Evolutionary conservation across 2,113 vertebrate species (phyloP).

Genomic region (Nansenia antarctica): DNA sequence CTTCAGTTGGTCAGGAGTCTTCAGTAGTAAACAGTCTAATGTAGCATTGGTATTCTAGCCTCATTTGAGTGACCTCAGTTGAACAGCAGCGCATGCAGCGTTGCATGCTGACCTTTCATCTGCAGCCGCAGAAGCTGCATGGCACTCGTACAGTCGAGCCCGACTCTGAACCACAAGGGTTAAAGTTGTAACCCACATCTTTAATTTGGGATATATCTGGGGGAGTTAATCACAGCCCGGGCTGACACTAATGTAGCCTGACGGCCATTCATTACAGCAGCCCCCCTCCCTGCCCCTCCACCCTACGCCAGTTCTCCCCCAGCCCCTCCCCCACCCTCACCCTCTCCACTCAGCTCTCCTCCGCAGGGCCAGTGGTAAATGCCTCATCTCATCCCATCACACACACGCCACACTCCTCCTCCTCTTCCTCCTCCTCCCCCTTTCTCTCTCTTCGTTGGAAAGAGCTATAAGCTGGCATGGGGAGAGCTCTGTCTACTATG

Average conservation of each 20-base stretch:
- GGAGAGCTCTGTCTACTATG: neutral
- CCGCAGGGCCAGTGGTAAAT: slow-evolving; percentile 39
- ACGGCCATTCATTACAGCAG: slow-evolving; percentile 48
- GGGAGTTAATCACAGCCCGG: slow-evolving; percentile 54
- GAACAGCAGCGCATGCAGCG: neutral
- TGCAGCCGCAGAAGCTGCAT: slow-evolving; percentile 47
- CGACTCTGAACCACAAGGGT: slow-evolving; percentile 42
- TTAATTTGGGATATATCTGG: slow-evolving; percentile 59
- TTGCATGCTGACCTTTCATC: slow-evolving; percentile 48
- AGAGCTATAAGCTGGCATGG: neutral
- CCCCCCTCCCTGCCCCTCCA: neutral
- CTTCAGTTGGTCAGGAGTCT: too few relatives aligned
- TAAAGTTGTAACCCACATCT: slow-evolving; percentile 46
- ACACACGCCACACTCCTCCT: slow-evolving; percentile 1
- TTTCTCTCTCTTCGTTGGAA: neutral
- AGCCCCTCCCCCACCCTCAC: slow-evolving; percentile 24
- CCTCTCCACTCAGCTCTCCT: slow-evolving; percentile 26
- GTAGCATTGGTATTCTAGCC: neutral
- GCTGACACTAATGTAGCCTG: slow-evolving; percentile 40
- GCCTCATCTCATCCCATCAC: slow-evolving; percentile 63
- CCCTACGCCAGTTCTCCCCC: neutral
- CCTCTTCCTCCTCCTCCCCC: neutral
- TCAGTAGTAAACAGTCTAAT: neutral
- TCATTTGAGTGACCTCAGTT: neutral
- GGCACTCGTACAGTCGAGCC: neutral